phyloP scores from a whole-genome alignment of 2,797 vertebrate genomes.

The Diplodus sargus region DNA sequence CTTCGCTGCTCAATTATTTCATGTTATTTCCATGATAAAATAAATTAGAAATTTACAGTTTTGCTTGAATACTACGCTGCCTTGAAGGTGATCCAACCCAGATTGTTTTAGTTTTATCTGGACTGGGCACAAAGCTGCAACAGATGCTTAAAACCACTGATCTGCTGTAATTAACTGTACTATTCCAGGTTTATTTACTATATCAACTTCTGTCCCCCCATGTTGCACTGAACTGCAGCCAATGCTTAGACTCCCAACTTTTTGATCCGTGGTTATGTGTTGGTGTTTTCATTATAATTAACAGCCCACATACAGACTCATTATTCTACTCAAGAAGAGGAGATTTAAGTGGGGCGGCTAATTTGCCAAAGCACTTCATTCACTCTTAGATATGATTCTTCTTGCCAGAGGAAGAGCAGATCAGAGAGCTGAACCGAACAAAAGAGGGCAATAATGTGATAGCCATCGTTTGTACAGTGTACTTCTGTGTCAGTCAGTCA shows the following conservation, averaged over 20 bases:
- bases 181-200: constrained; percentile 38
- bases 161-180: not conserved
- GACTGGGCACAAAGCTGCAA: not conserved
- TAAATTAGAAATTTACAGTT: not conserved
- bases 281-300: constrained; percentile 42
- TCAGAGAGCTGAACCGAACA: constrained; percentile 26
- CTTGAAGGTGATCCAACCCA: constrained; percentile 5
- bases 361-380: constrained; percentile 35
- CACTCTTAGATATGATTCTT: constrained; percentile 30
- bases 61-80: not conserved
- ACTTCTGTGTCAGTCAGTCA: constrained; percentile 12
- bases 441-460: constrained; percentile 24
- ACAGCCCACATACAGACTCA: constrained; percentile 17
- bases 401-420: constrained; percentile 33
- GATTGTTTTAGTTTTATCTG: not conserved
- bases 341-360: constrained; percentile 40
- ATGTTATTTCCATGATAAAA: not conserved
- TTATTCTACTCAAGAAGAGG: constrained; percentile 35
- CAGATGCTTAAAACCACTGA: constrained; percentile 30
- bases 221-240: constrained; percentile 24
- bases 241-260: constrained; percentile 26
- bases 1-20: constrained; percentile 2
- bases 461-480: not conserved
- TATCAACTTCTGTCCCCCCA: constrained; percentile 22
- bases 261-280: constrained; percentile 28